Evolutionary conservation across 1,140 invertebrate genomes (phyloP).

Genomic region (Euura lappo): DNA sequence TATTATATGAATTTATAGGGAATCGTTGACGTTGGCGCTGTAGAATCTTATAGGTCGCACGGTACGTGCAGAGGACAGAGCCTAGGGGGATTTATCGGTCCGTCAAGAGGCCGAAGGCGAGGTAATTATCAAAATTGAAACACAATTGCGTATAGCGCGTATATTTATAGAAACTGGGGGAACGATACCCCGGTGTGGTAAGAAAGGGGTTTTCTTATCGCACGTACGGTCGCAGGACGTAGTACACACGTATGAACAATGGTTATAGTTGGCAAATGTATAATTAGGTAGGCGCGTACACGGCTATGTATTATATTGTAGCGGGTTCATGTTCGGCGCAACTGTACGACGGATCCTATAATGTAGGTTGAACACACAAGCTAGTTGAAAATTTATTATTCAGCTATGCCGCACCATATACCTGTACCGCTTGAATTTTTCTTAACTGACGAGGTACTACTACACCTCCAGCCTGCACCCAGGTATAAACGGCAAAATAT

Average conservation of each 20-base stretch:
- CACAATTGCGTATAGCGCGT: no score
- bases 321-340: no score
- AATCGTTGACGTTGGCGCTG: neutral
- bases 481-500: neutral
- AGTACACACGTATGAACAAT: no score
- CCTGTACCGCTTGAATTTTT: neutral
- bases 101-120: neutral
- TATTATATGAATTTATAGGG: neutral
- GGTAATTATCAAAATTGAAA: neutral
- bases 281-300: no score
- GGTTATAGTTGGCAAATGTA: no score
- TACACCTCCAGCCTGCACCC: neutral
- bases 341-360: neutral
- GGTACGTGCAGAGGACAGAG: neutral
- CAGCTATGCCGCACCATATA: neutral
- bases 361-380: constrained; percentile 5
- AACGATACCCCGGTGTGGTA: neutral
- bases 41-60: no score
- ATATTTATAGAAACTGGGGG: neutral
- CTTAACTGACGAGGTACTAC: neutral
- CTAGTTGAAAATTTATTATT: neutral
- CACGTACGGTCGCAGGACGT: neutral
- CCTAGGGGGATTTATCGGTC: neutral
- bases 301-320: no score
- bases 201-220: neutral